phyloP scores from a whole-genome alignment of 2,888 invertebrate genomes.

The Cheilosia grossa region DNA sequence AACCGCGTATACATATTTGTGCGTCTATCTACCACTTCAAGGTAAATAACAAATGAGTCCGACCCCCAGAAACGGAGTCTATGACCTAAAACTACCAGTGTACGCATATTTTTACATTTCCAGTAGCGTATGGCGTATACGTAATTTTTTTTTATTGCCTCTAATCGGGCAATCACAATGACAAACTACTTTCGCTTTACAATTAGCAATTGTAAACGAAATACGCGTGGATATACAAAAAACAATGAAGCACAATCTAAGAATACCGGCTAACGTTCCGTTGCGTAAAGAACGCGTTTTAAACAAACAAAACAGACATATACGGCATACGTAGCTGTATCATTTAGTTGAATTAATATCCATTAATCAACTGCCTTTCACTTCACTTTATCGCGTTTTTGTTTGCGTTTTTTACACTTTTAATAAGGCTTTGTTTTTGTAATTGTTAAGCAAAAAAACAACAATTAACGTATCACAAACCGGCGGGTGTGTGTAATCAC shows the following conservation, averaged over 20 bases:
- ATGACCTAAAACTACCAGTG: conserved; percentile 29
- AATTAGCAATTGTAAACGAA: conserved; percentile 24
- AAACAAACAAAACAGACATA: neutral
- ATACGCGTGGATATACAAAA: neutral
- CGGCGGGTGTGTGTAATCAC: conserved; percentile 27
- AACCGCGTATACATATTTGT: too few species aligned
- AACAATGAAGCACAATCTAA: conserved; percentile 14
- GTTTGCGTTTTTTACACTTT: neutral
- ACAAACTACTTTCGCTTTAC: conserved; percentile 52
- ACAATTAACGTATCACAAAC: conserved; percentile 1
- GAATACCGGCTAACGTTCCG: conserved; percentile 19
- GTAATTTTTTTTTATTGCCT: conserved; percentile 11
- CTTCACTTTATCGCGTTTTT: conserved; percentile 32
- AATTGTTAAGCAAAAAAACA: neutral
- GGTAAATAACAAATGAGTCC: conserved; percentile 11
- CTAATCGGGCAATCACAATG: neutral
- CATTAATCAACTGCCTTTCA: conserved; percentile 66
- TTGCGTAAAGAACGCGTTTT: conserved; percentile 44
- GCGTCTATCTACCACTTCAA: conserved; percentile 15
- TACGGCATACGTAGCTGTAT: too few species aligned
- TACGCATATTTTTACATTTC: conserved; percentile 2
- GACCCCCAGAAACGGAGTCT: conserved; percentile 26
- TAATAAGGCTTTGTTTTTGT: too few species aligned
- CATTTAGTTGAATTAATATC: conserved; percentile 19
- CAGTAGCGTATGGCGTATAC: conserved; percentile 61